A percentile compares a stretch with the other conserved stretches of the same genome.
These are phyloP conservation scores for Cylindroiulus punctatus DNA, from an alignment of 2,888 invertebrate species.

Conservation along the genomic window DNA sequence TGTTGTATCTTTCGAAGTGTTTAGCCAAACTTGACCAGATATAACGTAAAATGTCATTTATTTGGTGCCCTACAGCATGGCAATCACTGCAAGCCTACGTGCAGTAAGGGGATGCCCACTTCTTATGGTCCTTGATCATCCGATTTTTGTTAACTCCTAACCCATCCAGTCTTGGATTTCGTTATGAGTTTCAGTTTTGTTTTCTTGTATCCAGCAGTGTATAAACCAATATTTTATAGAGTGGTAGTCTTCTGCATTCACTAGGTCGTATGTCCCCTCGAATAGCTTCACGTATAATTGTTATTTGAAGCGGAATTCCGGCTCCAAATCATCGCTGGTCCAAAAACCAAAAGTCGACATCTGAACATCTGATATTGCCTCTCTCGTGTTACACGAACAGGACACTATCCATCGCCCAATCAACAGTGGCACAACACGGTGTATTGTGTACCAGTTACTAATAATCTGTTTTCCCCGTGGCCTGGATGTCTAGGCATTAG, in stretches of 20 bases:
- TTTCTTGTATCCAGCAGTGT: too few relatives aligned
- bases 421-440: not conserved
- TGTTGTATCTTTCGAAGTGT: too few relatives aligned
- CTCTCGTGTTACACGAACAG: constrained; percentile 34
- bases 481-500: not conserved
- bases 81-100: too few relatives aligned
- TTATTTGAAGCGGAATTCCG: constrained; percentile 43
- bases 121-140: too few relatives aligned
- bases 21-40: too few relatives aligned
- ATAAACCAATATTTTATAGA: too few relatives aligned
- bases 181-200: too few relatives aligned
- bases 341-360: constrained; percentile 39
- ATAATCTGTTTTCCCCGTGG: constrained; percentile 2
- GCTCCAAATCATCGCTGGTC: constrained; percentile 32
- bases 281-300: not conserved
- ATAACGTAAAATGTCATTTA: too few relatives aligned
- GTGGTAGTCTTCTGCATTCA: not conserved
- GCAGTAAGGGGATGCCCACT: too few relatives aligned
- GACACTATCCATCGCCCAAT: constrained; percentile 40
- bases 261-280: not conserved
- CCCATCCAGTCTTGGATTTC: too few relatives aligned
- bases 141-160: too few relatives aligned
- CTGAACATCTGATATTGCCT: constrained; percentile 30
- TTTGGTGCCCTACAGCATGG: too few relatives aligned
- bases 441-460: constrained; percentile 38